Evolutionary conservation across 2,797 vertebrate species (phyloP), one percentile per base, ranked within the genome.

Genomic region (Eulemur mongoz): DNA sequence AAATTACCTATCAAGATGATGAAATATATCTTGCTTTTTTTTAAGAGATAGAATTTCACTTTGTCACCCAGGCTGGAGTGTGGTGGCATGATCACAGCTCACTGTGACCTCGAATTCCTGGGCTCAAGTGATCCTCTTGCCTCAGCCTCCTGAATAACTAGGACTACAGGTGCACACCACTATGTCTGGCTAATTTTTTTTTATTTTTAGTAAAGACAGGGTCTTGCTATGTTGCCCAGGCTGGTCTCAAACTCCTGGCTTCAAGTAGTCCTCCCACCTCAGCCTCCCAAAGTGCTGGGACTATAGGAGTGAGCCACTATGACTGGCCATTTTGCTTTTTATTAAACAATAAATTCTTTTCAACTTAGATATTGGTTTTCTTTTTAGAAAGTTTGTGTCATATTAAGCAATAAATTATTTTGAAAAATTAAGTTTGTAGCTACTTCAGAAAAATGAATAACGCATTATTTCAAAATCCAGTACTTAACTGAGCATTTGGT

Each of bases 381-480:
- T 79, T 94, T 87, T 96, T 92, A 94, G 81, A 92, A 82, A 84
- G 40, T 86, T 94, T 11, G 54, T 78, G 32, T 48, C 87, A 2
- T 82, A 63, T 78, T 91, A 87, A 91, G 30, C 10, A 78, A 57
- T 92, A 43, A 78, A 65, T 86, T 81, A 43, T 72, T 94, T 91
- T 83, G 7, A 13, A 89, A 82, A 63, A 70, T 85, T 38, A 80
- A 67, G 40, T 80, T 79, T 90, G 32, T 45, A 73, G n/a, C 25
- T 12, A 57, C n/a, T 10, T 89, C 57, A 95, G 57, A 81, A 93
- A 95, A 90, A 59, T 38, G 57, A 67, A 35, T 84, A 61, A 91
- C 35, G 6, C 27, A 11, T 61, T 93, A 78, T 70, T 94, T 91
- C 25, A 67, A 89, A 95, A 48, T 61, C 38, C 12, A 90, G 2